Evolutionary conservation across 2,888 invertebrate genomes (phyloP).

Genomic region (Pseudolycoriella hygida): DNA sequence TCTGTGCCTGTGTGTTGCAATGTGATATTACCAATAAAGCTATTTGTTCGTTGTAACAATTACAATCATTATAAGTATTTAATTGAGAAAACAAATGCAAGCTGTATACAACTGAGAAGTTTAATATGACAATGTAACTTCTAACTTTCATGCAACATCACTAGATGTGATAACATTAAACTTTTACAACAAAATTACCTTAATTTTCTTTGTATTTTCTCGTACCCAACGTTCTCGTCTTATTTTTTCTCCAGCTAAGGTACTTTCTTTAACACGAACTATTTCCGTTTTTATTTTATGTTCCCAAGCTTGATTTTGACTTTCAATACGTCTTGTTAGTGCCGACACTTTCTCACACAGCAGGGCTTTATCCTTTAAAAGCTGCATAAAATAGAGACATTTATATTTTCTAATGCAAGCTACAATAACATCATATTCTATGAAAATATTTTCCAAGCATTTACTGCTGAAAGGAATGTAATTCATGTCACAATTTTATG

Average conservation of each 20-base stretch:
- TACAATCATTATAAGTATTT: too few species aligned
- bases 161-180: too few species aligned
- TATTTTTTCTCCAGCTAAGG: conserved; percentile 58
- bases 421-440: not conserved
- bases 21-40: too few species aligned
- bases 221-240: conserved; percentile 64
- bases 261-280: conserved; percentile 55
- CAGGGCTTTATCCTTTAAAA: conserved; percentile 62
- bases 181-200: conserved; percentile 31
- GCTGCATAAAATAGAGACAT: conserved; percentile 21
- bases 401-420: not conserved
- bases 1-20: too few species aligned
- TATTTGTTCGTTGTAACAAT: too few species aligned
- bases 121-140: too few species aligned
- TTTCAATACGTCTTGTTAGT: conserved; percentile 25
- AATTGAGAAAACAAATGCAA: too few species aligned
- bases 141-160: too few species aligned
- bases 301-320: conserved; percentile 44
- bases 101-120: too few species aligned
- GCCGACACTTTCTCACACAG: conserved; percentile 41
- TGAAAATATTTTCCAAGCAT: not conserved
- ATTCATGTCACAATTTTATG: too few species aligned
- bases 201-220: conserved; percentile 69
- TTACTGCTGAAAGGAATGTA: not conserved
- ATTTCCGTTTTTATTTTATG: conserved; percentile 61